Conservation (phyloP, 2,888 invertebrate genomes). For the Agonopterix arenella region DNA sequence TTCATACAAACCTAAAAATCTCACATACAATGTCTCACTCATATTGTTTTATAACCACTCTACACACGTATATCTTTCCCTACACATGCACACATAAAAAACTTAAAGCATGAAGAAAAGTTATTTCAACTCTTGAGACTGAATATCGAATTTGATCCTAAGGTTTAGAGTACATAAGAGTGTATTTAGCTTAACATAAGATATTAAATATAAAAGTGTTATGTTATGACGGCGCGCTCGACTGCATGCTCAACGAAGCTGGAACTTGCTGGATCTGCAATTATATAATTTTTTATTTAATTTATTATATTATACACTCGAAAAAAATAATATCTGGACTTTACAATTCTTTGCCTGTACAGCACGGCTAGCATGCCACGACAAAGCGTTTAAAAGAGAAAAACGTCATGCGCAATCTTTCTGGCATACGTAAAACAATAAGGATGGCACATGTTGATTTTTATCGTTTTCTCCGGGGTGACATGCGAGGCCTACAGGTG, state of each 20-base stretch:
- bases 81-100: conserved; percentile 38
- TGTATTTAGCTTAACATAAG: conserved; percentile 45
- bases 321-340: too few relatives aligned
- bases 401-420: too few relatives aligned
- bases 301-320: too few relatives aligned
- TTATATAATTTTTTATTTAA: too few relatives aligned
- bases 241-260: conserved; percentile 47
- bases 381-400: too few relatives aligned
- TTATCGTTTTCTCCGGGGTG: too few relatives aligned
- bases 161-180: conserved; percentile 49
- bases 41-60: neutral
- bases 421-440: too few relatives aligned
- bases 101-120: conserved; percentile 70
- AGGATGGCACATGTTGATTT: too few relatives aligned
- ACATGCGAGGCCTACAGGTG: too few relatives aligned
- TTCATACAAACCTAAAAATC: neutral
- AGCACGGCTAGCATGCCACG: too few relatives aligned
- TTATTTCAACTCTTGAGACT: conserved; percentile 58
- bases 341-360: too few relatives aligned
- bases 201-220: conserved; percentile 31
- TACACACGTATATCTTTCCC: conserved; percentile 1
- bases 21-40: neutral
- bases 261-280: conserved; percentile 44
- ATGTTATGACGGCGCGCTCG: conserved; percentile 66
- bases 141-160: conserved; percentile 70